phyloP scores from a whole-genome alignment of 2,113 vertebrate genomes.

The Zosterops hypoxanthus region DNA sequence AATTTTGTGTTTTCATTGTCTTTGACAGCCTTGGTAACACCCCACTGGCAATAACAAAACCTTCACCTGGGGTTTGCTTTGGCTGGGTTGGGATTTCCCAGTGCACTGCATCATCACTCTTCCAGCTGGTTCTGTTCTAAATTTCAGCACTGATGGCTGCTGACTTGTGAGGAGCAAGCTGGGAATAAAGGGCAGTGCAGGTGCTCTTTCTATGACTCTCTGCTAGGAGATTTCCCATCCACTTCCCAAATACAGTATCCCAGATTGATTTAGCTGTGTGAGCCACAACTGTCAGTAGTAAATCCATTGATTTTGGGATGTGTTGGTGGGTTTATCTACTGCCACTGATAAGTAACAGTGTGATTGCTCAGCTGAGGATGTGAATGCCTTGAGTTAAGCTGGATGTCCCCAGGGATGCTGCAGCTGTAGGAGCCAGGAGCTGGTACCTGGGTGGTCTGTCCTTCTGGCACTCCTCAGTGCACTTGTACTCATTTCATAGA shows the following conservation, averaged over 20 bases:
- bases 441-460: rapidly evolving
- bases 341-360: background rate
- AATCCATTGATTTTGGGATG: background rate
- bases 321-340: background rate
- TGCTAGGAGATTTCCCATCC: background rate
- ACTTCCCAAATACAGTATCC: background rate
- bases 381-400: rapidly evolving
- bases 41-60: background rate
- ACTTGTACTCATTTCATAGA: rapidly evolving
- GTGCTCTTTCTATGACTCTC: background rate
- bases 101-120: background rate
- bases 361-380: background rate
- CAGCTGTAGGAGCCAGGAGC: background rate
- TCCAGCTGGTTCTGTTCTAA: background rate
- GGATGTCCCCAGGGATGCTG: background rate
- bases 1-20: background rate
- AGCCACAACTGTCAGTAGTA: background rate
- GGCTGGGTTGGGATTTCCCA: background rate
- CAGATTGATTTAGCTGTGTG: background rate
- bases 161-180: background rate
- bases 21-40: background rate
- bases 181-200: background rate
- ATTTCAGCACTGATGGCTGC: background rate
- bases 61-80: background rate
- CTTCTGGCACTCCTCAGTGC: background rate